Evolutionary conservation across 1,140 invertebrate species (phyloP), one percentile per base, ranked within the genome.

Genomic region (Diorhabda sublineata): DNA sequence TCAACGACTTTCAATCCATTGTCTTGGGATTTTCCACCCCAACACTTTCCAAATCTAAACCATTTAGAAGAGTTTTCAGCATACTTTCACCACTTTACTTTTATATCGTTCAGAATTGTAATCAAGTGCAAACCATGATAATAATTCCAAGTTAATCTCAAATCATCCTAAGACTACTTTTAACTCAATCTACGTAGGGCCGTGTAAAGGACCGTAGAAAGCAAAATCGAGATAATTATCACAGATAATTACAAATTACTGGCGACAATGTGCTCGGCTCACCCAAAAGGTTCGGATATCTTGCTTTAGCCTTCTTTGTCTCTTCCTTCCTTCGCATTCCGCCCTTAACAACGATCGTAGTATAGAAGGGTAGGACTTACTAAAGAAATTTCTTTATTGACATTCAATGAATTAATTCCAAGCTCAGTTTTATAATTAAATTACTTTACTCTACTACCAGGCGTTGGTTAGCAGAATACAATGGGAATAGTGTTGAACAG

Each of bases 171-270:
- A 7, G 26, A 61, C 58, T 70, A 66, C 63, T 70, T 68, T 60
- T 57, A 64, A 65, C 67, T 70, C 68, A 72, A 72, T 69, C 71
- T 66, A 64, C 58, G 66, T 69, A 72, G 71, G 71, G n/a, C 47
- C 47, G 47, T 52, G 47, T 52, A 52, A 52, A 52, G 47, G 47
- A 52, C 64, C 68, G 71, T 72, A 72, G 71, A 70, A 72, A 70
- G 71, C 71, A 65, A 72, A 72, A 72, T 72, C 71, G 71, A 70
- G 71, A 72, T 72, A 72, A 72, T 72, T 72, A 72, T 72, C 71
- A 58, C 52, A 66, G 71, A 72, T 72, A 72, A 72, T 72, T 72
- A 72, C 65, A 66, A 72, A 72, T 72, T 72, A 68, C 67, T 58
- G 60, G 67, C 67, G 67, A 62, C 67, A 68, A 68, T 68, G 60